Percentiles rank a stretch among this genome's conserved stretches.
phyloP scores from a whole-genome alignment of 2,888 invertebrate genomes.

The Cosmopolites sordidus region DNA sequence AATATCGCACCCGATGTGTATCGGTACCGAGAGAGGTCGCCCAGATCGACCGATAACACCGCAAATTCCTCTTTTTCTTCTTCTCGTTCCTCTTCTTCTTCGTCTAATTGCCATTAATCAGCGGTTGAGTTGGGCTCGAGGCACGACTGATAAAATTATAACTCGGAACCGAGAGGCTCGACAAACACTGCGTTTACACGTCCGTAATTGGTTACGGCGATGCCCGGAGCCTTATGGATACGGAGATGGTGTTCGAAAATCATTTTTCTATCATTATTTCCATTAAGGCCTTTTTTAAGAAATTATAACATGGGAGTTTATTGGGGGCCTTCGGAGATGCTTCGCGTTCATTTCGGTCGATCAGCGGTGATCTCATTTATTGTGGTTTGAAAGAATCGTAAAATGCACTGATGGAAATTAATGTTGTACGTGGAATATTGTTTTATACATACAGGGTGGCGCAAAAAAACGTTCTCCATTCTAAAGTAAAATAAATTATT shows the following conservation, averaged over 20 bases:
- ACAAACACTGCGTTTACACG: constrained; percentile 47
- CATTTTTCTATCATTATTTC: constrained; percentile 4
- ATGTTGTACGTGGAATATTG: too few relatives aligned
- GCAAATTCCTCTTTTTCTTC: constrained; percentile 19
- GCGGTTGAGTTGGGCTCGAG: constrained; percentile 45
- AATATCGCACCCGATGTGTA: constrained; percentile 29
- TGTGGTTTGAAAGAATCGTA: too few relatives aligned
- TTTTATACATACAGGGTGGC: too few relatives aligned
- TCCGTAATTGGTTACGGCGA: background rate
- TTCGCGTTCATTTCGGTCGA: too few relatives aligned
- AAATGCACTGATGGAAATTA: too few relatives aligned
- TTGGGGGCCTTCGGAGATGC: too few relatives aligned
- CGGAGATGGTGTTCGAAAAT: constrained; percentile 13
- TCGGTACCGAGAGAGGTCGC: constrained; percentile 15
- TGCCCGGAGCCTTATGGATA: constrained; percentile 8
- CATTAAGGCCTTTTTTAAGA: too few relatives aligned
- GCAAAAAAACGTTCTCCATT: too few relatives aligned
- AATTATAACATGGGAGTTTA: too few relatives aligned
- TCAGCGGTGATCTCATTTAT: too few relatives aligned
- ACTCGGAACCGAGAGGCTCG: constrained; percentile 46
- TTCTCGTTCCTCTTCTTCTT: constrained; percentile 30
- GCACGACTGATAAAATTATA: constrained; percentile 52
- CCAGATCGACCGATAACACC: constrained; percentile 24
- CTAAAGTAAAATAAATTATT: too few relatives aligned
- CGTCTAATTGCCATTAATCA: constrained; percentile 50